Conservation (phyloP, 1,140 invertebrate species). For the Eupeodes corollae region DNA sequence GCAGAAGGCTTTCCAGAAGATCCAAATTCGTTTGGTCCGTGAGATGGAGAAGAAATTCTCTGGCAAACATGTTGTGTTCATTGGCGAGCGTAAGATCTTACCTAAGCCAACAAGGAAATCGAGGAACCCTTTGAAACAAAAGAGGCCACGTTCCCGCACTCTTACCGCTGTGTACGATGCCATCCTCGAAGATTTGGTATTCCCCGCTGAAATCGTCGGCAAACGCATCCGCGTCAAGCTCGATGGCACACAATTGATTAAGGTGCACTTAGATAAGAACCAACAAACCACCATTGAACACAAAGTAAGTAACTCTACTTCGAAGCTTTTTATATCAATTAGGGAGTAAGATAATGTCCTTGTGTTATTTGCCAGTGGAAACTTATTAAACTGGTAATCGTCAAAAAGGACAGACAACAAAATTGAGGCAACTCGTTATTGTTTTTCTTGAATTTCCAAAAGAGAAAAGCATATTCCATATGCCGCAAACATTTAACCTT, state of each 20-base stretch:
- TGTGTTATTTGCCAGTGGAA: no score
- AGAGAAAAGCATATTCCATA: no score
- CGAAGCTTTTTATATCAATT: no score
- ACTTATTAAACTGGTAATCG: no score
- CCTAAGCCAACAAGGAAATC: conserved; percentile 96
- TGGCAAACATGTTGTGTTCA: conserved; percentile 96
- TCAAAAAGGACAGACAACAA: no score
- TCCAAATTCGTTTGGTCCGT: conserved; percentile 89
- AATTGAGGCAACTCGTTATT: no score
- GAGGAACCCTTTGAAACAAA: conserved; percentile 90
- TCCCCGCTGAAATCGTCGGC: conserved; percentile 98
- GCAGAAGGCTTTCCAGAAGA: conserved; percentile 93
- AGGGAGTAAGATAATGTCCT: no score
- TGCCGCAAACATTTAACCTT: no score
- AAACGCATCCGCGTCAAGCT: conserved; percentile 92
- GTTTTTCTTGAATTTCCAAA: no score
- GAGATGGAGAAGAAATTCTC: conserved; percentile 99
- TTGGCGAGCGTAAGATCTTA: conserved; percentile 95
- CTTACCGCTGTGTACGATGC: conserved; percentile 95
- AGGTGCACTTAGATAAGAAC: conserved; percentile 97
- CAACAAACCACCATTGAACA: conserved; percentile 99
- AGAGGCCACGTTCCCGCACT: conserved; percentile 87
- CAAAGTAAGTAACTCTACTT: conserved; percentile 86
- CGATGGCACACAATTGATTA: conserved; percentile 91
- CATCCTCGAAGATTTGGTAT: conserved; percentile 94